Evolutionary conservation across 1,140 invertebrate genomes (phyloP).

Genomic region (Drosophila pandora): DNA sequence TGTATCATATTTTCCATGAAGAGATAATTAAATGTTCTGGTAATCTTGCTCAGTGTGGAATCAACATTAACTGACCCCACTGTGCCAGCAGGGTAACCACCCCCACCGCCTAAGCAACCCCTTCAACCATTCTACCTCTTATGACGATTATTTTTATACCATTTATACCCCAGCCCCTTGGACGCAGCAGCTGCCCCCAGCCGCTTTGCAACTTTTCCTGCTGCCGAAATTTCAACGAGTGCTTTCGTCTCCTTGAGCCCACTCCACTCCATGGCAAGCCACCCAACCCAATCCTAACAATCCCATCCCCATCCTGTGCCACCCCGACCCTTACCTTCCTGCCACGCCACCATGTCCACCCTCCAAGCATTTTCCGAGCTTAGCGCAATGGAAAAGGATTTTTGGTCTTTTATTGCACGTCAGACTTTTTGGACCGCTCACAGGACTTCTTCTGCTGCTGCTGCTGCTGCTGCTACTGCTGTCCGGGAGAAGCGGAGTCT

Average conservation of each 20-base stretch:
- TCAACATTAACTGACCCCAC: constrained; percentile 13
- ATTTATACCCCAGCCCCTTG: constrained; percentile 12
- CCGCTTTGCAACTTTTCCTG: constrained; percentile 45
- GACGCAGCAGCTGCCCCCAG: constrained; percentile 14
- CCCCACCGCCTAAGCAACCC: constrained; percentile 27
- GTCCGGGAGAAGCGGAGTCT: constrained; percentile 30
- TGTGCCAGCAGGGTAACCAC: constrained; percentile 14
- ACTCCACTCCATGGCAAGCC: neutral
- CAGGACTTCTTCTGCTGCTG: constrained; percentile 49
- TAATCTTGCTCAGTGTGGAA: neutral
- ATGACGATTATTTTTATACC: constrained; percentile 78
- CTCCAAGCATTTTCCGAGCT: constrained; percentile 62
- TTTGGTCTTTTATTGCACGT: constrained; percentile 82
- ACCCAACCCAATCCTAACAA: neutral
- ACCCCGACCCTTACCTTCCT: neutral
- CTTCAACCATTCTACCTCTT: constrained; percentile 48
- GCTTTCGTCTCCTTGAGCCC: constrained; percentile 22
- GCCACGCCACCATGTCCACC: constrained; percentile 6
- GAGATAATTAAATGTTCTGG: neutral
- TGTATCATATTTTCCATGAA: neutral
- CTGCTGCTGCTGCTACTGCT: neutral
- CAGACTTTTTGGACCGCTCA: constrained; percentile 69
- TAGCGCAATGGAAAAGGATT: constrained; percentile 81
- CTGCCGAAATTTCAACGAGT: constrained; percentile 63
- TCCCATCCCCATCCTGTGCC: neutral